Percentiles rank a stretch among this genome's conserved stretches.
Evolutionary conservation across 2,888 invertebrate species (phyloP).

Genomic region (Criorhina ranunculi): DNA sequence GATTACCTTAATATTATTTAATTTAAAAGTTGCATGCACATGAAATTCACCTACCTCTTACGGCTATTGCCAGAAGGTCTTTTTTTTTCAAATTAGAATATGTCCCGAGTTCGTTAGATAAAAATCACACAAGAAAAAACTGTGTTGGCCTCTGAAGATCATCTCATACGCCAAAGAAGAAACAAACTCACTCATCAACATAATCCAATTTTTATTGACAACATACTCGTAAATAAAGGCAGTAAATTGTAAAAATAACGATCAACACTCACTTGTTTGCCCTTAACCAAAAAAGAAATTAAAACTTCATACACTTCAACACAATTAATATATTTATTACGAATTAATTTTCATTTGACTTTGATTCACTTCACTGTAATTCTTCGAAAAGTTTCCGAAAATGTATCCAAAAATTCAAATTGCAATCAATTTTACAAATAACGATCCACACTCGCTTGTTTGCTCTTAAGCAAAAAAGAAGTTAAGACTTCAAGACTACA

Average conservation of each 20-base stretch:
- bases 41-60: no score
- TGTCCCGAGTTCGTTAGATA: no score
- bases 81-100: no score
- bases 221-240: no score
- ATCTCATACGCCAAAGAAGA: not conserved
- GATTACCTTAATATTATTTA: no score
- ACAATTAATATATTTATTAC: conserved; percentile 3
- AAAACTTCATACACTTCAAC: not conserved
- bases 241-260: not conserved
- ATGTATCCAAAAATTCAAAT: conserved; percentile 1
- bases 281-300: not conserved
- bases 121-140: conserved; percentile 5
- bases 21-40: no score
- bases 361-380: conserved; percentile 33
- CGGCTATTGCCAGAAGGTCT: no score
- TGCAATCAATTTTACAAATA: not conserved
- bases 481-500: conserved; percentile 7
- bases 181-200: not conserved
- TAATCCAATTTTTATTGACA: no score
- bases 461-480: not conserved
- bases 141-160: not conserved
- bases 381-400: conserved; percentile 34
- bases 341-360: not conserved
- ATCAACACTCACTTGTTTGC: not conserved
- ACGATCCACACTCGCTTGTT: conserved; percentile 32